A percentile compares a stretch with the other conserved stretches of the same genome.
Conservation (phyloP, 2,113 vertebrate species). For the Larimichthys polyactis region DNA sequence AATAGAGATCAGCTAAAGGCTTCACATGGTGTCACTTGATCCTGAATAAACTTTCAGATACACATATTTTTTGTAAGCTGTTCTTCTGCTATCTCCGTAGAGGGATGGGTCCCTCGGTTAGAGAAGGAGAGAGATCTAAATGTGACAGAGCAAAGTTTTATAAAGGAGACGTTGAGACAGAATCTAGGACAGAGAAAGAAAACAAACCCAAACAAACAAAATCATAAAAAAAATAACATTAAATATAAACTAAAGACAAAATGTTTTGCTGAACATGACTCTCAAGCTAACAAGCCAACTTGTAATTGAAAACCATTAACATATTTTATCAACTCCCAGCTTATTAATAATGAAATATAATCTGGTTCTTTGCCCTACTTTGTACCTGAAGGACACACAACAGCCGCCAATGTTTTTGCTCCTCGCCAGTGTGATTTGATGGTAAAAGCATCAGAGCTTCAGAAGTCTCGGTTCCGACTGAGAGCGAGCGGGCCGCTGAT, state of each 20-base stretch:
- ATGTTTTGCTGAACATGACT: background rate
- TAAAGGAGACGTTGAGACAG: background rate
- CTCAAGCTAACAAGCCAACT: background rate
- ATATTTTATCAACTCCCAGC: conserved; percentile 8
- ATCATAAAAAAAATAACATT: background rate
- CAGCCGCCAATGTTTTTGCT: conserved; percentile 14
- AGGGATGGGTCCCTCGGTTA: background rate
- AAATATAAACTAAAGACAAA: background rate
- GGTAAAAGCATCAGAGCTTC: conserved; percentile 17
- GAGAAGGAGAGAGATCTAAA: background rate
- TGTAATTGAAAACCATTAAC: conserved; percentile 12
- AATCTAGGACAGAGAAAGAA: background rate
- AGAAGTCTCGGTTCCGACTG: conserved; percentile 26
- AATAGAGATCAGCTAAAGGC: background rate
- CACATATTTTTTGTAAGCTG: background rate
- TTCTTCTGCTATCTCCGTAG: background rate
- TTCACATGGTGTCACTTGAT: background rate
- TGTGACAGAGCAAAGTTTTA: background rate
- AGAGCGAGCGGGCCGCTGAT: conserved; percentile 51
- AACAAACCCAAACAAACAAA: background rate
- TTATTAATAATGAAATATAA: conserved; percentile 27
- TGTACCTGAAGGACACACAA: background rate
- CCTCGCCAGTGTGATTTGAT: conserved; percentile 13
- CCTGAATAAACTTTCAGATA: conserved; percentile 3
- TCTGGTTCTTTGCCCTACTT: conserved; percentile 11